Evolutionary conservation across 2,888 invertebrate genomes (phyloP).

Genomic region (Clitarchus hookeri): DNA sequence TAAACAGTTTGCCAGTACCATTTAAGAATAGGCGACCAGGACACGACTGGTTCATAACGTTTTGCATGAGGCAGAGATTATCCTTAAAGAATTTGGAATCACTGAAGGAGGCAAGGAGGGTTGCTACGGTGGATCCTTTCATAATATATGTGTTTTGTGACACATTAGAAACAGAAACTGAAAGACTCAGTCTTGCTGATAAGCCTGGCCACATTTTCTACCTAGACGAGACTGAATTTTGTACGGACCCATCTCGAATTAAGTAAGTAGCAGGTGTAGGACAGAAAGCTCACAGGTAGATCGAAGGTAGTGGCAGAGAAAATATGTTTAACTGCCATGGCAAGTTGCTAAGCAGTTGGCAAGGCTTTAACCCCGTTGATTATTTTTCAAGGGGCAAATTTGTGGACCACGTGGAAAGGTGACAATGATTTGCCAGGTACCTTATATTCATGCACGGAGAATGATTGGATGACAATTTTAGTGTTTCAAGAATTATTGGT

Average conservation of each 20-base stretch:
- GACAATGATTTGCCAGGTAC: no score
- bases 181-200: neutral
- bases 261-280: neutral
- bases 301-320: no score
- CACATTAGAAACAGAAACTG: neutral
- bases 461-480: no score
- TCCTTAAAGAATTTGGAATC: neutral
- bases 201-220: neutral
- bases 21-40: neutral
- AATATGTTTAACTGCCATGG: no score
- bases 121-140: neutral
- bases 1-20: neutral
- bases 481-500: no score
- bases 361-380: no score
- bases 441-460: no score
- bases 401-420: no score
- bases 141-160: neutral
- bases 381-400: no score
- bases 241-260: neutral
- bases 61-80: neutral
- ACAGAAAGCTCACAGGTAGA: no score
- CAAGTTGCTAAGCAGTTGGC: no score
- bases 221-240: neutral
- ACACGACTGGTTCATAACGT: neutral
- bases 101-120: no score